phyloP scores from a whole-genome alignment of 2,797 vertebrate species.

The Helicolenus hilgendorfi region DNA sequence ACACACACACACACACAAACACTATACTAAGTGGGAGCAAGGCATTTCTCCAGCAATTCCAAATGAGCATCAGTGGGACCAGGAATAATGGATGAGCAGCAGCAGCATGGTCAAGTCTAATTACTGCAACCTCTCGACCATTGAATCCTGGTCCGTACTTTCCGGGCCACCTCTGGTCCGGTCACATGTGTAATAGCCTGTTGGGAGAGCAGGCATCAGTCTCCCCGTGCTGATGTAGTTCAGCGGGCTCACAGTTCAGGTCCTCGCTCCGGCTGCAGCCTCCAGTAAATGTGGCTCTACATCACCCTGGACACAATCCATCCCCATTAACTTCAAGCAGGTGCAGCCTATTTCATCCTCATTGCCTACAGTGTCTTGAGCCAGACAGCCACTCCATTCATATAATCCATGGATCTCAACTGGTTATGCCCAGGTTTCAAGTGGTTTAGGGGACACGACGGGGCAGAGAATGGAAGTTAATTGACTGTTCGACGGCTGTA shows the following conservation, averaged over 20 bases:
- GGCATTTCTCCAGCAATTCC: conserved; percentile 12
- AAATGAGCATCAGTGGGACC: conserved; percentile 65
- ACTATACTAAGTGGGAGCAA: conserved; percentile 3
- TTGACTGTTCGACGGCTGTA: conserved; percentile 66
- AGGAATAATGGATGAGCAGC: conserved; percentile 77
- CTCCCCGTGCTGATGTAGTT: conserved; percentile 41
- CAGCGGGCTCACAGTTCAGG: conserved; percentile 61
- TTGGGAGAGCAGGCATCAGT: conserved; percentile 56
- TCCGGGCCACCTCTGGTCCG: conserved; percentile 45
- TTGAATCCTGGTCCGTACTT: conserved; percentile 44
- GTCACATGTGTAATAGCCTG: conserved; percentile 63
- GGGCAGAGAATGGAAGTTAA: conserved; percentile 73
- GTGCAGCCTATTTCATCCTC: conserved; percentile 74
- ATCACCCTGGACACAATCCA: conserved; percentile 77
- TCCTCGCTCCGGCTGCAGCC: conserved; percentile 50
- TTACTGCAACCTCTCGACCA: conserved; percentile 68
- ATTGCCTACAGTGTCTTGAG: conserved; percentile 53
- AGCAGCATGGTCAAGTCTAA: conserved; percentile 67
- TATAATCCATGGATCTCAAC: conserved; percentile 48
- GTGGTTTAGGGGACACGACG: conserved; percentile 63
- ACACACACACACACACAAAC: not conserved
- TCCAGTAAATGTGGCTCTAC: conserved; percentile 68
- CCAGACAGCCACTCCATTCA: conserved; percentile 70
- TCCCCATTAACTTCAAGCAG: conserved; percentile 79
- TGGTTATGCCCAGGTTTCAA: conserved; percentile 56